Conservation (phyloP, 2,888 invertebrate species). For the Parnassius smintheus region DNA sequence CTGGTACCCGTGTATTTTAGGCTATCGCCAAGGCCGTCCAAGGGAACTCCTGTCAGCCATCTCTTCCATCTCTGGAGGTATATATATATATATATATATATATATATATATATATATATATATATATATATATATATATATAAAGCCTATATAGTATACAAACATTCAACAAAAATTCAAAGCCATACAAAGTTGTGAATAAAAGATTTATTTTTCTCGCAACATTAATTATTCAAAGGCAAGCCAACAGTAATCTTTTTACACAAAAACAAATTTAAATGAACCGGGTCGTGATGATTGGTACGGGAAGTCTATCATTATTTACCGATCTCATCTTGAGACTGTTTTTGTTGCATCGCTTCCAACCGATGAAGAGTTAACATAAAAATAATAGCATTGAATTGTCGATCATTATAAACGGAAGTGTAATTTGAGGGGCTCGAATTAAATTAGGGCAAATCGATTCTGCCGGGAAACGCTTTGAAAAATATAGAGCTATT, state of each 20-base stretch:
- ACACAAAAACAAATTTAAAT: constrained; percentile 36
- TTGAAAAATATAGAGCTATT: constrained; percentile 14
- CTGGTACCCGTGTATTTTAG: too few species aligned
- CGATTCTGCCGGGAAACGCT: constrained; percentile 24
- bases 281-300: constrained; percentile 42
- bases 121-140: too few species aligned
- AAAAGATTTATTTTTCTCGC: constrained; percentile 16
- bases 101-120: too few species aligned
- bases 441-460: constrained; percentile 43
- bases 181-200: not conserved
- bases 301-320: constrained; percentile 54
- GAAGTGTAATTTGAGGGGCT: constrained; percentile 52
- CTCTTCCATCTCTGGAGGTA: too few species aligned
- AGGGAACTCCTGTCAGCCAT: too few species aligned
- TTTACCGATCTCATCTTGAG: constrained; percentile 50
- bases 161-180: too few species aligned
- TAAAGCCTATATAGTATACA: too few species aligned
- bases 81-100: too few species aligned
- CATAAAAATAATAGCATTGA: constrained; percentile 74
- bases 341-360: constrained; percentile 56
- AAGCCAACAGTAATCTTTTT: constrained; percentile 10
- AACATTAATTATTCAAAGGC: constrained; percentile 22
- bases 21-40: too few species aligned
- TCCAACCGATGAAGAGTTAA: constrained; percentile 66
- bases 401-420: constrained; percentile 60